Percentiles rank a stretch among this genome's conserved stretches.
phyloP scores from a whole-genome alignment of 2,888 invertebrate species.

The Ellobium chinense region DNA sequence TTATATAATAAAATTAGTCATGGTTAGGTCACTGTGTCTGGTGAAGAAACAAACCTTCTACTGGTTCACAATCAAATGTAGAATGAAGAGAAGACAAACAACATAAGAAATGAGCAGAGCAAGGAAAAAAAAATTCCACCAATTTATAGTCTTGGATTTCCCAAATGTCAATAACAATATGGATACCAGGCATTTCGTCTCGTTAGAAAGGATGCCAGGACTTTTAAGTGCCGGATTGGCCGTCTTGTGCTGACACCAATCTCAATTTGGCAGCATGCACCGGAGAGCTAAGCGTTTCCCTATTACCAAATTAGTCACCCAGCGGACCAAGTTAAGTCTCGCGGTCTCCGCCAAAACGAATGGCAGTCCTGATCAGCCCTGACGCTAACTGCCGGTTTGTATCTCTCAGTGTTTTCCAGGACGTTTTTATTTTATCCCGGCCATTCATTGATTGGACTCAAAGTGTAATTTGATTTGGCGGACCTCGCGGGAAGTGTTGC shows the following conservation, averaged over 20 bases:
- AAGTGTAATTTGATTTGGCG: background rate
- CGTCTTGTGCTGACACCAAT: slow-evolving; percentile 36
- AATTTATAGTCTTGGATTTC: background rate
- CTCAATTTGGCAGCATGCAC: slow-evolving; percentile 37
- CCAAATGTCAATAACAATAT: slow-evolving; percentile 22
- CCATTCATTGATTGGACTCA: slow-evolving; percentile 19
- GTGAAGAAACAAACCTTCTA: no score
- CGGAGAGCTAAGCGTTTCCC: slow-evolving; percentile 31
- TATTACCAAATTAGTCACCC: slow-evolving; percentile 25
- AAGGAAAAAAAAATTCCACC: no score
- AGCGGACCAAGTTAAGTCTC: slow-evolving; percentile 22
- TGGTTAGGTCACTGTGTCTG: no score
- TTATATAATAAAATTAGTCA: no score
- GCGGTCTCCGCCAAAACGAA: slow-evolving; percentile 11
- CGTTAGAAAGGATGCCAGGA: slow-evolving; percentile 1
- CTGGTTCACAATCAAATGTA: no score
- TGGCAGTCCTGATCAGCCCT: slow-evolving; percentile 22
- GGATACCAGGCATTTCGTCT: background rate
- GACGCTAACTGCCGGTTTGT: slow-evolving; percentile 34
- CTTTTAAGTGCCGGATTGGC: slow-evolving; percentile 27
- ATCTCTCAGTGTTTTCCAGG: slow-evolving; percentile 6
- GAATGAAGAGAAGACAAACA: background rate
- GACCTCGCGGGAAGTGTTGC: background rate
- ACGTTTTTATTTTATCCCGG: slow-evolving; percentile 20
- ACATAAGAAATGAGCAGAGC: background rate